phyloP scores from a whole-genome alignment of 2,113 vertebrate species.

The Dendropsophus ebraccatus region DNA sequence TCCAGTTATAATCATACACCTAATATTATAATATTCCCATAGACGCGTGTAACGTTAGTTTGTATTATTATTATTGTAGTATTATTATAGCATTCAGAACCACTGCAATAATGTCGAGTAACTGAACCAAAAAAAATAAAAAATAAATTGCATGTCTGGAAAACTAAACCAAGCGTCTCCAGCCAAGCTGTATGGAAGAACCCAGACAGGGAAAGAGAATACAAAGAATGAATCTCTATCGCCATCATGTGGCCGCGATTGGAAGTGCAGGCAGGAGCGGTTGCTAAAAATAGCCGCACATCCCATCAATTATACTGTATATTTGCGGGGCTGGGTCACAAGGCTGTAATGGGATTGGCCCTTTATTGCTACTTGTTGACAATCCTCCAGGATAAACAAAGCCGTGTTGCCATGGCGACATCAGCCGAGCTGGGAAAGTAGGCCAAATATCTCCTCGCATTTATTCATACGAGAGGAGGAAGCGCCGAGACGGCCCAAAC shows the following conservation, averaged over 20 bases:
- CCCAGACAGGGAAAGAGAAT: neutral
- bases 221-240: slow-evolving; percentile 47
- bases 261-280: fast-evolving
- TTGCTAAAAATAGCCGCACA: slow-evolving; percentile 16
- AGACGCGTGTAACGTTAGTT: too few relatives aligned
- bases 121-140: neutral
- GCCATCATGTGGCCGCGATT: slow-evolving; percentile 64
- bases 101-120: neutral
- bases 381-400: slow-evolving; percentile 52
- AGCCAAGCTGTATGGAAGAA: neutral
- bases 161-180: neutral
- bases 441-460: slow-evolving; percentile 35
- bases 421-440: slow-evolving; percentile 45
- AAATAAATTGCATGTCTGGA: neutral
- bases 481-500: neutral
- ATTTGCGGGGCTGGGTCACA: slow-evolving; percentile 32
- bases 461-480: slow-evolving; percentile 20
- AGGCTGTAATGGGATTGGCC: slow-evolving; percentile 32
- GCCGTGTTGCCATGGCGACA: slow-evolving; percentile 39
- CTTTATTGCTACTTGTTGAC: slow-evolving; percentile 43
- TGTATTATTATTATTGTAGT: too few relatives aligned
- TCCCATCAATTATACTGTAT: slow-evolving; percentile 25
- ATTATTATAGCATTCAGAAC: neutral
- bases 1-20: too few relatives aligned
- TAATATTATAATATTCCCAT: too few relatives aligned